These are phyloP conservation scores for Lasioglossum malachurum DNA, from an alignment of 2,888 invertebrate species.

Conservation along the genomic window DNA sequence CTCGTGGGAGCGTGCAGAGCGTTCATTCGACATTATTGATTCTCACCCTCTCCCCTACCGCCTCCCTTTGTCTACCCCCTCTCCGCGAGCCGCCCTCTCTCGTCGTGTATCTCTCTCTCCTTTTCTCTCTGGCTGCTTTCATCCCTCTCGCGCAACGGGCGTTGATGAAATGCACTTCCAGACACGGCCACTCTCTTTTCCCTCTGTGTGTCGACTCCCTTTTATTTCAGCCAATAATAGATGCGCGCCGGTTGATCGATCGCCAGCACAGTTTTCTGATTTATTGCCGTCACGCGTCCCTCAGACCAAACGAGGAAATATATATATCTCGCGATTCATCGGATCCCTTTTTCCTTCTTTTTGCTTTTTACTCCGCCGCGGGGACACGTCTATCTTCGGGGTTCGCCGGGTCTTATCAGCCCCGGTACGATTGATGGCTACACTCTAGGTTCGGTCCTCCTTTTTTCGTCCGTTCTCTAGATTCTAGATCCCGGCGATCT, in stretches of 20 bases:
- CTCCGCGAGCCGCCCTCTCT: slow-evolving; percentile 12
- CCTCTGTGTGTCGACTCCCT: slow-evolving; percentile 72
- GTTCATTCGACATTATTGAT: slow-evolving; percentile 83
- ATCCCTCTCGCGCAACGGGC: slow-evolving; percentile 50
- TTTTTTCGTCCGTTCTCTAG: not conserved
- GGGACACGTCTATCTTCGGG: not conserved
- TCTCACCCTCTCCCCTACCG: slow-evolving; percentile 70
- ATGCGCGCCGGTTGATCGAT: slow-evolving; percentile 77
- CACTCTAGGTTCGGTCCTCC: not conserved
- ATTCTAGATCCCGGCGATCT: not conserved
- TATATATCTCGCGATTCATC: slow-evolving; percentile 1
- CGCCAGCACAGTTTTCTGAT: slow-evolving; percentile 76
- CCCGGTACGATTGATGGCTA: not conserved
- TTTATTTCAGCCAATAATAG: slow-evolving; percentile 80
- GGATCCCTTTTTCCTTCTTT: not conserved
- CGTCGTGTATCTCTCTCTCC: slow-evolving; percentile 28
- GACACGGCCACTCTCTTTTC: slow-evolving; percentile 70
- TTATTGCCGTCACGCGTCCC: slow-evolving; percentile 69
- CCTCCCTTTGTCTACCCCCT: slow-evolving; percentile 38
- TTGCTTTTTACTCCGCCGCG: not conserved
- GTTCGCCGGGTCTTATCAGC: not conserved
- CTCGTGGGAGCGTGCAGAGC: slow-evolving; percentile 70
- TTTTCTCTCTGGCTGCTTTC: not conserved
- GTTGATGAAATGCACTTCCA: slow-evolving; percentile 80
- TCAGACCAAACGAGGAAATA: slow-evolving; percentile 6